Evolutionary conservation across 1,140 invertebrate genomes (phyloP), one percentile per base, ranked within the genome.

Genomic region (Coboldia fuscipes): DNA sequence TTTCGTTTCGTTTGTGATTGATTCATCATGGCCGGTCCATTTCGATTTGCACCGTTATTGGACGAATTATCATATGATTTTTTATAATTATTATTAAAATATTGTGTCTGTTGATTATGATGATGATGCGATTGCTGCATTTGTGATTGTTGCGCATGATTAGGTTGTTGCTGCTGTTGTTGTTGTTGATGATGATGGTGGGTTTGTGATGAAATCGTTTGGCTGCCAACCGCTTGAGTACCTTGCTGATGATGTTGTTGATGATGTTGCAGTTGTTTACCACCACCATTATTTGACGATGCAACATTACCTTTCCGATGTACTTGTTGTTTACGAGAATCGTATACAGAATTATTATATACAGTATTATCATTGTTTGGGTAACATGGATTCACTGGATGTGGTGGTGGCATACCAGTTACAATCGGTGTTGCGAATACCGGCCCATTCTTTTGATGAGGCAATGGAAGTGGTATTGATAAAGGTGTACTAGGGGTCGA

Each of bases 401-500:
- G 2, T 9, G 33, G 9, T n/a, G 10, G n/a, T 34, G 23, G 16
- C 9, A 34, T 4, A 12, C 16, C 12, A 7, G 23, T 31, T 30
- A n/a, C 6, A 37, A 12, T 13, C 2, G 51, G 51, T 0, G 51
- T 54, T 29, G 49, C 46, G 17, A 54, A 54, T 28, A 54, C 26
- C 13, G 51, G 49, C 4, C 49, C 49, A 38, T 54, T 51, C 0
- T 37, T 32, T 19, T 34, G 20, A 12, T 35, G 37, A 5, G 14
- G 42, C 36, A 2, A 39, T 39, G 14, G 15, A 4, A 4, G 8
- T 30, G 23, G 21, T 15, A 31, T 13, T 31, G 41, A 42, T 24
- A 40, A 38, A 24, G 51, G 51, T 14, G 51, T 54, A 16, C 49
- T 51, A 1, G 51, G 51, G 5, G 51, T 49, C 9, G 51, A 54